These are phyloP conservation scores for Nowickia ferox DNA, from an alignment of 2,888 invertebrate species.

Conservation along the genomic window DNA sequence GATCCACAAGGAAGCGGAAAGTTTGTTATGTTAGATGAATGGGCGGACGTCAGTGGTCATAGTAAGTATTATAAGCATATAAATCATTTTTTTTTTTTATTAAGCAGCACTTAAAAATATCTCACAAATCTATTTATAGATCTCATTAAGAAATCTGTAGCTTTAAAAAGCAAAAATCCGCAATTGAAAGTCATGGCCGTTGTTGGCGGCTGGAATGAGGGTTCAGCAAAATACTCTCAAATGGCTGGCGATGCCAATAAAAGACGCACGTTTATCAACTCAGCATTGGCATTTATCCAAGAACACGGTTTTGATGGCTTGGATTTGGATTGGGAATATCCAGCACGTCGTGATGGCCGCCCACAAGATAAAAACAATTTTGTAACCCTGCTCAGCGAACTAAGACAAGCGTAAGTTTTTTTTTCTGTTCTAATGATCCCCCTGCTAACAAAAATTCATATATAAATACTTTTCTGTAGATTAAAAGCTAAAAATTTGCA, in stretches of 20 bases:
- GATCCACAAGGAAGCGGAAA: slow-evolving; percentile 65
- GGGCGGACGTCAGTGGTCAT: slow-evolving; percentile 64
- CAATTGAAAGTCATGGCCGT: slow-evolving; percentile 89
- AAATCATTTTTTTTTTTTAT: background rate
- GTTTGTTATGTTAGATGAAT: slow-evolving; percentile 74
- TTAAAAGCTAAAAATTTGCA: slow-evolving; percentile 84
- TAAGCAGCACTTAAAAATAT: no score
- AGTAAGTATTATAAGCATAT: background rate
- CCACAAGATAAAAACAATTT: slow-evolving; percentile 72
- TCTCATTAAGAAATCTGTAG: slow-evolving; percentile 74
- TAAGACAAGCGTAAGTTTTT: slow-evolving; percentile 73
- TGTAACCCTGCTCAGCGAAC: slow-evolving; percentile 74
- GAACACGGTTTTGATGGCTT: slow-evolving; percentile 93
- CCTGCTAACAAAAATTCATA: no score
- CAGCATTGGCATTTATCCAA: slow-evolving; percentile 89
- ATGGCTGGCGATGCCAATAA: slow-evolving; percentile 89
- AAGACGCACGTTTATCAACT: slow-evolving; percentile 88
- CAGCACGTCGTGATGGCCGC: slow-evolving; percentile 84
- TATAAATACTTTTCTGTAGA: slow-evolving; percentile 52
- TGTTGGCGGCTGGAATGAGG: slow-evolving; percentile 97
- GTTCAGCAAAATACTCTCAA: slow-evolving; percentile 92
- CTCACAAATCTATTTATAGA: slow-evolving; percentile 53
- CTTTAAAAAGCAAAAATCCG: slow-evolving; percentile 75
- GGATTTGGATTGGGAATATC: slow-evolving; percentile 97
- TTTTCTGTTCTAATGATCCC: background rate